phyloP scores from a whole-genome alignment of 2,888 invertebrate species.

The Furcula furcula region DNA sequence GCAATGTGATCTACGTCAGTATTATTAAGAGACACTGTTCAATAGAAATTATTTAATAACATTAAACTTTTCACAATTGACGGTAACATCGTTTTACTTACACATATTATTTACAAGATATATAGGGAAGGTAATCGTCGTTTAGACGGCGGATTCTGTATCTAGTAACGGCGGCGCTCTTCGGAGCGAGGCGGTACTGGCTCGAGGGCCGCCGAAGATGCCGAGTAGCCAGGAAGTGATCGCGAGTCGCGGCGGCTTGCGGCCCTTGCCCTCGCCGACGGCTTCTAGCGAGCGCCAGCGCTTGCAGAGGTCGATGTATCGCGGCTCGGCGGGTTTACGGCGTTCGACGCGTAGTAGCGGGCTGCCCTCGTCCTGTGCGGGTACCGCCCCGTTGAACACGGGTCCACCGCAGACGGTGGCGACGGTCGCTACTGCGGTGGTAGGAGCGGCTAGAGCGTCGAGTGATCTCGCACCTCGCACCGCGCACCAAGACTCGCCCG shows the following conservation, averaged over 20 bases:
- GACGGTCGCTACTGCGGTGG: slow-evolving; percentile 31
- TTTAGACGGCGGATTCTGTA: slow-evolving; percentile 73
- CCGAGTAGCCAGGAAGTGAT: slow-evolving; percentile 89
- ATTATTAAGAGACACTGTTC: slow-evolving; percentile 74
- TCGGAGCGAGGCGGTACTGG: slow-evolving; percentile 78
- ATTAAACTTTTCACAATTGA: slow-evolving; percentile 82
- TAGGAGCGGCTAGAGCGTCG: slow-evolving; percentile 59
- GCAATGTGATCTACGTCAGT: slow-evolving; percentile 76
- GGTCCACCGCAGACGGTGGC: slow-evolving; percentile 63
- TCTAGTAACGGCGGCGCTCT: slow-evolving; percentile 72
- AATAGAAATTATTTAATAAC: slow-evolving; percentile 82
- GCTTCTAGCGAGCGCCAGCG: slow-evolving; percentile 91
- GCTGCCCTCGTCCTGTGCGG: slow-evolving; percentile 60
- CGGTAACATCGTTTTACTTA: slow-evolving; percentile 82
- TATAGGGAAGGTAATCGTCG: slow-evolving; percentile 36
- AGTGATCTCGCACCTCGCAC: slow-evolving; percentile 31
- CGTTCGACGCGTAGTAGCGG: slow-evolving; percentile 73
- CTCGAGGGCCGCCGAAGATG: slow-evolving; percentile 84
- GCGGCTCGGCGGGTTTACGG: slow-evolving; percentile 62
- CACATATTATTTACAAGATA: slow-evolving; percentile 78
- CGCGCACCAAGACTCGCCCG: slow-evolving; percentile 45
- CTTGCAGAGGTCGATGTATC: slow-evolving; percentile 82
- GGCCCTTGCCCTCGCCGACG: slow-evolving; percentile 67
- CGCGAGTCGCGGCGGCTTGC: slow-evolving; percentile 85
- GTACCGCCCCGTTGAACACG: slow-evolving; percentile 69